phyloP scores from a whole-genome alignment of 2,797 vertebrate genomes.

The Acanthurus tractus region DNA sequence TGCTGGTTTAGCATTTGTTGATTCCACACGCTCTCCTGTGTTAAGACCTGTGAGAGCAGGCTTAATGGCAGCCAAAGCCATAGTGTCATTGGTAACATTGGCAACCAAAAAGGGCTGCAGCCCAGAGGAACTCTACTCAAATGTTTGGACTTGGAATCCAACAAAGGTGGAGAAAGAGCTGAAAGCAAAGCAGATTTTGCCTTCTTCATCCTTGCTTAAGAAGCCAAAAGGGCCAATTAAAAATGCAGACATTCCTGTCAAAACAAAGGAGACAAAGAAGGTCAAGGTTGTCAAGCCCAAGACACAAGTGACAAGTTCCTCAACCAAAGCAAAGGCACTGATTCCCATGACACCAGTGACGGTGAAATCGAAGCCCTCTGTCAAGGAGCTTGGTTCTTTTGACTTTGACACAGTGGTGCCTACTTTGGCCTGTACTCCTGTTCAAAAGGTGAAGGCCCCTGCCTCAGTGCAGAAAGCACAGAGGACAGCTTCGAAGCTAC shows the following conservation, averaged over 20 bases:
- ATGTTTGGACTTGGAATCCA: slow-evolving; percentile 86
- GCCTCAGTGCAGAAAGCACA: slow-evolving; percentile 46
- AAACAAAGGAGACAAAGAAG: slow-evolving; percentile 69
- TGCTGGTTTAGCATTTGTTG: slow-evolving; percentile 84
- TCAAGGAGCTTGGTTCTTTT: slow-evolving; percentile 41
- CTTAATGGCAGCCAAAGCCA: slow-evolving; percentile 86
- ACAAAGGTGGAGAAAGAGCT: slow-evolving; percentile 34
- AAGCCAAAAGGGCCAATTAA: slow-evolving; percentile 71
- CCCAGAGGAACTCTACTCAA: slow-evolving; percentile 82
- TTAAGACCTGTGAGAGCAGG: slow-evolving; percentile 84
- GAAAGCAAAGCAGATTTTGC: slow-evolving; percentile 42
- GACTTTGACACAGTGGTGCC: slow-evolving; percentile 76
- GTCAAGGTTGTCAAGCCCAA: slow-evolving; percentile 57
- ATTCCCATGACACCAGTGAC: slow-evolving; percentile 72
- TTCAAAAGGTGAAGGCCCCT: slow-evolving; percentile 48
- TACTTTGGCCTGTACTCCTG: slow-evolving; percentile 82
- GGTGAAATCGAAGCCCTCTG: slow-evolving; percentile 45
- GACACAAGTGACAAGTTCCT: slow-evolving; percentile 42
- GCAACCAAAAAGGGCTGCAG: slow-evolving; percentile 74
- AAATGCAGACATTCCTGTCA: slow-evolving; percentile 30
- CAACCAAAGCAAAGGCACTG: slow-evolving; percentile 61
- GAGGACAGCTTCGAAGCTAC: slow-evolving; percentile 64
- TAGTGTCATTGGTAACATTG: slow-evolving; percentile 77
- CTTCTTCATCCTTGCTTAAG: slow-evolving; percentile 50
- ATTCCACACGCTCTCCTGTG: slow-evolving; percentile 66